Conservation (phyloP, 2,797 vertebrate species). For the Acridotheres tristis region DNA sequence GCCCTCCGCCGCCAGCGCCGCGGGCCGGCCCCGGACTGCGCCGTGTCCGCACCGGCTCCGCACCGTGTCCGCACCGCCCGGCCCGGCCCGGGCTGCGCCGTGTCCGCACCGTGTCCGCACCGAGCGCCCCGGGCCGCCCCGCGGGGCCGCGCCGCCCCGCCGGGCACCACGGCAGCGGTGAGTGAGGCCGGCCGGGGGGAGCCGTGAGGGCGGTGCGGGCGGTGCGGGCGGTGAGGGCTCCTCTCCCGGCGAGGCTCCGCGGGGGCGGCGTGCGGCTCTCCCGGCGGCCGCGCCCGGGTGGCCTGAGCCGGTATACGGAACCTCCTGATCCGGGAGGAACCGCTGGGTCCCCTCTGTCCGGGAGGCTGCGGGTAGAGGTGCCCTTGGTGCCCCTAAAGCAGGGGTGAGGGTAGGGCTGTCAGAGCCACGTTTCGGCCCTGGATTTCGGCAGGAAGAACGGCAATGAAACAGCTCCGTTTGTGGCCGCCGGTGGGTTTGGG, state of each 20-base stretch:
- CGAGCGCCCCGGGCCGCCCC: not conserved
- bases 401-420: not conserved
- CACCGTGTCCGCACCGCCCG: not conserved
- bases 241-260: not conserved
- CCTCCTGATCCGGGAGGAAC: not conserved
- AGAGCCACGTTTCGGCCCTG: not conserved
- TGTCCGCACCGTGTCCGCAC: not conserved
- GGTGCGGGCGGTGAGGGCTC: not conserved
- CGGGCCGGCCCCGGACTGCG: not conserved
- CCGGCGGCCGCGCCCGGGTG: not conserved
- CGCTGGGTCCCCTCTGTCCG: not conserved
- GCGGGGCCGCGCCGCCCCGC: not conserved
- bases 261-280: not conserved
- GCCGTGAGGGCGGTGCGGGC: not conserved
- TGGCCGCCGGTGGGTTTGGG: not conserved
- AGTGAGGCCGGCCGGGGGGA: not conserved
- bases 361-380: not conserved
- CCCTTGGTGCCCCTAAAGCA: rapidly evolving
- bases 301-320: not conserved
- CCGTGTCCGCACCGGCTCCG: no score
- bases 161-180: not conserved
- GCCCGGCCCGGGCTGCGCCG: no score
- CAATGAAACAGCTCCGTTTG: not conserved
- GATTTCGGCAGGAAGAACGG: not conserved
- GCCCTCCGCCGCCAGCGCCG: not conserved